A percentile compares a stretch with the other conserved stretches of the same genome.
These are phyloP conservation scores for Tuberolachnus salignus DNA, from an alignment of 2,888 invertebrate species.

Conservation along the genomic window DNA sequence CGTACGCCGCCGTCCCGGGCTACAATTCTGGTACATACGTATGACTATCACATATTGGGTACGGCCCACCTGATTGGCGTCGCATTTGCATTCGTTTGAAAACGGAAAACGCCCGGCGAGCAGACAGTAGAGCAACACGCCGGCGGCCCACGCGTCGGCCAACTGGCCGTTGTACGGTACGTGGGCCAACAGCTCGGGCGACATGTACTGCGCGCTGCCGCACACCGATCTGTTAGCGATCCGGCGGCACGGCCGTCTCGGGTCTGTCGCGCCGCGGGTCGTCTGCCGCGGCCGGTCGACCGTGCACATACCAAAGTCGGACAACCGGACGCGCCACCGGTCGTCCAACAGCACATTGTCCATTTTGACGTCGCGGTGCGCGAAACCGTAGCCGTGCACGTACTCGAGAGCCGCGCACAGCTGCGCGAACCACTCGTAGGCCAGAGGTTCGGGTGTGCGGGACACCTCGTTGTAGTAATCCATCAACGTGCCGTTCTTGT, in stretches of 20 bases:
- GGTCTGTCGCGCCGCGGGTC: neutral
- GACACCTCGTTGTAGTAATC: neutral
- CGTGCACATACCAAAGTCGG: conserved; percentile 17
- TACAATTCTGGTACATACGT: no score
- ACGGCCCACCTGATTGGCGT: neutral
- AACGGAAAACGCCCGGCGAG: conserved; percentile 82
- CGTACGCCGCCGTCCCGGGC: neutral
- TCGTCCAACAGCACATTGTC: conserved; percentile 19
- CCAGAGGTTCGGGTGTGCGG: neutral
- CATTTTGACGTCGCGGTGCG: conserved; percentile 15
- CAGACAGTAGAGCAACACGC: conserved; percentile 76
- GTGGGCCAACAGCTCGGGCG: conserved; percentile 76
- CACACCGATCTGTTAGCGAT: conserved; percentile 67
- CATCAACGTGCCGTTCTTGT: conserved; percentile 1
- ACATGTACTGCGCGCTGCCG: conserved; percentile 80
- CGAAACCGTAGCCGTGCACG: neutral
- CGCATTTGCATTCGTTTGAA: conserved; percentile 71
- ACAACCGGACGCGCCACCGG: neutral
- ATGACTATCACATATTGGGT: no score
- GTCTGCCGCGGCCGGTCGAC: neutral
- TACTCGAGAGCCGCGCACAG: conserved; percentile 16
- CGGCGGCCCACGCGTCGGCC: conserved; percentile 79
- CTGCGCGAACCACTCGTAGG: conserved; percentile 6
- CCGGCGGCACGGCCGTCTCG: neutral
- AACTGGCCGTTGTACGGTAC: conserved; percentile 68